Evolutionary conservation across 2,888 invertebrate genomes (phyloP).

Genomic region (Pollenia amentaria): DNA sequence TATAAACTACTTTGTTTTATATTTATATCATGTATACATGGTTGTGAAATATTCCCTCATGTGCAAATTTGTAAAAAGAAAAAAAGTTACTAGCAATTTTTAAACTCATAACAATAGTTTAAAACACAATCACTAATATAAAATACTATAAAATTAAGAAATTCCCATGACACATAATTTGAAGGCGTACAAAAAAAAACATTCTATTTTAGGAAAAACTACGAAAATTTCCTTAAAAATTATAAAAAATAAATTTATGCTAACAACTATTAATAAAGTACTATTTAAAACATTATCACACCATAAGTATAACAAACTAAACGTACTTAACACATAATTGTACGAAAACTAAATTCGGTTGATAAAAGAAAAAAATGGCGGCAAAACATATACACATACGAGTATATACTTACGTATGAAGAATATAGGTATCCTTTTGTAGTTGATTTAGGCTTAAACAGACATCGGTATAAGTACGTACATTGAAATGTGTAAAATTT

Average conservation of each 20-base stretch:
- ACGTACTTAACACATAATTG: conserved; percentile 53
- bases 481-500: background rate
- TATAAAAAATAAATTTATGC: background rate
- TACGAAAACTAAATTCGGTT: conserved; percentile 15
- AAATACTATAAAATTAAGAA: conserved; percentile 2
- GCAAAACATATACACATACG: conserved; percentile 11
- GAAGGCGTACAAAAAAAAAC: background rate
- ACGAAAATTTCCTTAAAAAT: background rate
- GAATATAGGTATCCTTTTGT: conserved; percentile 23
- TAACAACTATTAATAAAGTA: background rate
- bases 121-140: background rate
- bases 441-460: conserved; percentile 1
- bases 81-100: too few species aligned
- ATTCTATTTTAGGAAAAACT: background rate
- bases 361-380: conserved; percentile 23
- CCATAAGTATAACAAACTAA: conserved; percentile 36
- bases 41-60: too few species aligned
- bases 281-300: conserved; percentile 12
- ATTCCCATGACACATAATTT: background rate
- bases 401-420: background rate
- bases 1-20: too few species aligned
- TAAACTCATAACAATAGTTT: too few species aligned
- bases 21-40: too few species aligned
- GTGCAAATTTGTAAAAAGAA: too few species aligned
- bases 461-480: background rate